Evolutionary conservation across 2,113 vertebrate species (phyloP), one percentile per base, ranked within the genome.

Genomic region (Eptatretus burgeri): DNA sequence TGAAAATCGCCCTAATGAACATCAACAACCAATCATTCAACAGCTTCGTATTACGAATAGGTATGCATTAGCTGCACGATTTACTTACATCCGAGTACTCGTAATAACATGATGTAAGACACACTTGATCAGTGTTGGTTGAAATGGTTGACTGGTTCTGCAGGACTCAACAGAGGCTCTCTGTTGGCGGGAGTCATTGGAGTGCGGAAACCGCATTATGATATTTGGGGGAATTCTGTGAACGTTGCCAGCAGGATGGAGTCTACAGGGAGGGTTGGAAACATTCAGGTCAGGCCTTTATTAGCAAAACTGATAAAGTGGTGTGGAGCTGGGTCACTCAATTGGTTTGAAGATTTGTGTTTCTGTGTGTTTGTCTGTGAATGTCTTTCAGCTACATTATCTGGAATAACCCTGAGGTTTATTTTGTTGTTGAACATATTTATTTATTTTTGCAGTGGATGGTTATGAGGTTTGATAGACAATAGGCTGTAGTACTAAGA

Each of bases 21-120:
- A 85, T 96, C 71, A 96, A 96, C 76, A 88, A 88, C 66, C 89
- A 96, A 68, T 94, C 88, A 63, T 96, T 96, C 75, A 96, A 96
- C 74, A 94, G 85, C 79, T 96, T 96, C 76, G 94, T 96, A 85
- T 78, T 96, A 27, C 78, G 88, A 19, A 96, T 93, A 11, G 89
- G 89, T 82, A 66, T 7, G 27, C 27, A 41, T 41, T 41, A 7
- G 27, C 27, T 41, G 27, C 27, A 41, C 27, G 3, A 41, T 41
- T 41, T 60, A 64, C 1, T 41, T 60, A 64, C 1, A 60, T 13
- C 14, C 51, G 51, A 19, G n/a, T 64, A 60, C 16, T n/a, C 5
- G 18, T 60, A n/a, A n/a, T 5, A 18, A n/a, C 5, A 16, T 60
- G 16, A 16, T 18, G 16, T 18, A 16, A n/a, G 16, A 60, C 18